Conservation (phyloP, 2,797 vertebrate genomes). For the Adelosebastes latens region DNA sequence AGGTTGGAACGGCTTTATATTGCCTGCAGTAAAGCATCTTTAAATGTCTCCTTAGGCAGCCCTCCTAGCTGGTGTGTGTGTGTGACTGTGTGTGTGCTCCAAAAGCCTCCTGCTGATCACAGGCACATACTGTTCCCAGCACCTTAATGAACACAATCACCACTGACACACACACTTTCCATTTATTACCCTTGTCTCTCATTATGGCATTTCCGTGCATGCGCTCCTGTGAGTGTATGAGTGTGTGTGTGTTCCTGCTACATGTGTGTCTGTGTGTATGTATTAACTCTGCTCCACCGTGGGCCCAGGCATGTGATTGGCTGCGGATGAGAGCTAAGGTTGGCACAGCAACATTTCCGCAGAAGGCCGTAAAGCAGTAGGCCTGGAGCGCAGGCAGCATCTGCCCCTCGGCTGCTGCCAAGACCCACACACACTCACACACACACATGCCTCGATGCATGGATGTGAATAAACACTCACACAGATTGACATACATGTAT, state of each 20-base stretch:
- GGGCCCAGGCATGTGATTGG: conserved; percentile 77
- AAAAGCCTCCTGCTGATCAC: conserved; percentile 63
- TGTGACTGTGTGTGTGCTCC: conserved; percentile 28
- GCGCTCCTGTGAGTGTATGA: background rate
- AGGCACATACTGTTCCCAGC: conserved; percentile 67
- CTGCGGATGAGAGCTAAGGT: conserved; percentile 77
- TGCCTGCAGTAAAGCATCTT: conserved; percentile 58
- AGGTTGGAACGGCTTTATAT: conserved; percentile 52
- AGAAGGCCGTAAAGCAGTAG: conserved; percentile 85
- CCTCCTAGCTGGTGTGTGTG: conserved; percentile 8
- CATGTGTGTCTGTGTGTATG: conserved; percentile 56
- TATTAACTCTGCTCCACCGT: conserved; percentile 71
- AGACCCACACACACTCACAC: conserved; percentile 51
- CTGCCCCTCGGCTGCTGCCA: conserved; percentile 81
- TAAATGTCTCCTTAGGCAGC: conserved; percentile 64
- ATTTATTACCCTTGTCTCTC: conserved; percentile 70
- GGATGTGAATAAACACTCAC: conserved; percentile 53
- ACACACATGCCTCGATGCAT: background rate
- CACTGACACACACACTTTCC: conserved; percentile 67
- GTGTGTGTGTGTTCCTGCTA: conserved; percentile 16
- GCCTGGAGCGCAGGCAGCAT: conserved; percentile 83
- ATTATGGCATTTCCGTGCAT: conserved; percentile 53
- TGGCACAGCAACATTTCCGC: conserved; percentile 83
- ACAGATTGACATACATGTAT: conserved; percentile 58
- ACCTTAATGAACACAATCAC: conserved; percentile 74